phyloP scores from a whole-genome alignment of 2,797 vertebrate genomes.

The Sternotherus odoratus region DNA sequence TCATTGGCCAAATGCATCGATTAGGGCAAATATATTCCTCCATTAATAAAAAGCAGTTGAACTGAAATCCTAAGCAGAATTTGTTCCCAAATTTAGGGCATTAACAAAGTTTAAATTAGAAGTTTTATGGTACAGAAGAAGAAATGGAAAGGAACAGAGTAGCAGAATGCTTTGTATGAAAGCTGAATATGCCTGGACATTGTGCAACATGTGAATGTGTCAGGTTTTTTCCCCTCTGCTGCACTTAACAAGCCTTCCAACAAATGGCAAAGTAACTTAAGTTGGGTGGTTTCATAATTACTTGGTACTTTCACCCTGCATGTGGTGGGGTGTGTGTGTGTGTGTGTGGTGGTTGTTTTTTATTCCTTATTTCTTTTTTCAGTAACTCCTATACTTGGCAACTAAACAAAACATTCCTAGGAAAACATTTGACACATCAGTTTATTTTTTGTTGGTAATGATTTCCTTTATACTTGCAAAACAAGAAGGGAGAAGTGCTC shows the following conservation, averaged over 20 bases:
- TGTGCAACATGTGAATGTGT: not conserved
- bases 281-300: not conserved
- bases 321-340: no score
- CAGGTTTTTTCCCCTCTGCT: constrained; percentile 20
- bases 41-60: not conserved
- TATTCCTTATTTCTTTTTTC: not conserved
- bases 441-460: constrained; percentile 3
- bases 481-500: not conserved
- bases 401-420: not conserved
- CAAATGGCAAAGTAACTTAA: not conserved
- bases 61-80: not conserved
- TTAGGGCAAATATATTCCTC: not conserved
- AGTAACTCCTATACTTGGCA: constrained; percentile 23
- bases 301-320: not conserved
- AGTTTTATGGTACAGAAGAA: not conserved
- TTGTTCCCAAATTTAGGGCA: not conserved
- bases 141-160: not conserved
- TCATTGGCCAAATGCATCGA: not conserved
- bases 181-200: not conserved
- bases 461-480: not conserved
- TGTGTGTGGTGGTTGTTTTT: no score
- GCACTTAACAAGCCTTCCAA: not conserved
- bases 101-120: not conserved
- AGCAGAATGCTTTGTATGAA: not conserved
- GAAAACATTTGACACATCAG: not conserved